phyloP scores from a whole-genome alignment of 1,140 invertebrate genomes.

The Neodiprion pinetum region DNA sequence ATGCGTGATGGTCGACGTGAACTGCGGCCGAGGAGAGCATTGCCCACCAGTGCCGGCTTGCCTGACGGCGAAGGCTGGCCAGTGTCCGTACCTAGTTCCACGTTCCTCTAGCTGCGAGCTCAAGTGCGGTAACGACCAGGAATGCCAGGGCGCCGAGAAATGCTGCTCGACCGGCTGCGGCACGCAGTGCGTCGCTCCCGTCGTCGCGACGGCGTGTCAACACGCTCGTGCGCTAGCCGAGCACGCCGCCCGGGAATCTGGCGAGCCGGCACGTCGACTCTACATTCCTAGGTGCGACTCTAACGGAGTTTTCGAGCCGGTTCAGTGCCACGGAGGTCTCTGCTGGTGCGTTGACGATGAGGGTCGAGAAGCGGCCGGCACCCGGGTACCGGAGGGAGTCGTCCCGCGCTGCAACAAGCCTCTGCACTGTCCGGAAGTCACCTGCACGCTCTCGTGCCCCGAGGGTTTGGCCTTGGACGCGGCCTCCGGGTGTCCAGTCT shows the following conservation, averaged over 20 bases:
- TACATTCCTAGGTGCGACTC: conserved; percentile 82
- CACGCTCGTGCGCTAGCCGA: conserved; percentile 73
- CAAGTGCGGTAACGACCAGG: conserved; percentile 77
- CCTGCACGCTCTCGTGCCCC: conserved; percentile 71
- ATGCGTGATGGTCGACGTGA: conserved; percentile 82
- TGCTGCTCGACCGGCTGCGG: conserved; percentile 89
- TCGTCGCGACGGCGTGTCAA: conserved; percentile 80
- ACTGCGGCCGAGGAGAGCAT: conserved; percentile 75
- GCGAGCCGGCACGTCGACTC: conserved; percentile 73
- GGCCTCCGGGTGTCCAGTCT: conserved; percentile 74
- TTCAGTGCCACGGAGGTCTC: conserved; percentile 81
- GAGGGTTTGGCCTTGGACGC: conserved; percentile 73
- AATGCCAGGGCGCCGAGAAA: conserved; percentile 72
- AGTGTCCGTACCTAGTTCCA: conserved; percentile 83
- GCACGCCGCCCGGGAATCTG: conserved; percentile 77
- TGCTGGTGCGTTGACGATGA: conserved; percentile 92
- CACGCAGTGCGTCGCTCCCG: conserved; percentile 76
- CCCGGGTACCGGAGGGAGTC: conserved; percentile 55
- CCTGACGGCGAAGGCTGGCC: conserved; percentile 75
- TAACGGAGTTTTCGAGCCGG: conserved; percentile 76
- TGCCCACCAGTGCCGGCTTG: conserved; percentile 85
- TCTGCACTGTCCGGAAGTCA: conserved; percentile 65
- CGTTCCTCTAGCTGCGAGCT: conserved; percentile 77
- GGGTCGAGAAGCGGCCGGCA: conserved; percentile 79
- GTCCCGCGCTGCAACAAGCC: conserved; percentile 57